Percentiles rank a stretch among this genome's conserved stretches.
phyloP scores from a whole-genome alignment of 2,113 vertebrate genomes.

The Alouatta palliata region DNA sequence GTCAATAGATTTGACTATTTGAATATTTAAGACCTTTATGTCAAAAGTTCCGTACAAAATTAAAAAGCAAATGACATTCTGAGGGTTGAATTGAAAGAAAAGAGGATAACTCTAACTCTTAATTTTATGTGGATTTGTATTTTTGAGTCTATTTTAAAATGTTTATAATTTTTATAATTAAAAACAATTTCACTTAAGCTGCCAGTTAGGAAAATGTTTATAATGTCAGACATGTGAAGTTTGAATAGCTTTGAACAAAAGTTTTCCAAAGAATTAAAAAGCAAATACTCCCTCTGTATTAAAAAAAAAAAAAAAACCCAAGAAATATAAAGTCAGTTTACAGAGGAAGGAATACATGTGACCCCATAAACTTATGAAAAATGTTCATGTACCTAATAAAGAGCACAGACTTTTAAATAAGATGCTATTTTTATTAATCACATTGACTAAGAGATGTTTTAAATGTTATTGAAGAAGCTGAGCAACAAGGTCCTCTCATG shows the following conservation, averaged over 20 bases:
- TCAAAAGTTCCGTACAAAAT: background rate
- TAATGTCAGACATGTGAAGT: background rate
- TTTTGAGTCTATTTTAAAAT: background rate
- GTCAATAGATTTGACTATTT: background rate
- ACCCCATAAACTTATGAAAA: background rate
- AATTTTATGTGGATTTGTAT: background rate
- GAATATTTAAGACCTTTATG: background rate
- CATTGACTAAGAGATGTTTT: background rate
- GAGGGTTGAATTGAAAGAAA: background rate
- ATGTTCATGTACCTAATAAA: background rate
- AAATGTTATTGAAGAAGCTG: background rate
- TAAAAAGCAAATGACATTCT: background rate
- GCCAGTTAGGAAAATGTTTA: background rate
- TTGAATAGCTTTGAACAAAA: background rate
- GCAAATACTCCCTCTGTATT: background rate
- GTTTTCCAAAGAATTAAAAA: background rate
- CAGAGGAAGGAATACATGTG: background rate
- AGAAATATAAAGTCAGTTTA: background rate
- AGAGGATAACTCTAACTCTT: background rate
- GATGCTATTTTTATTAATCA: background rate
- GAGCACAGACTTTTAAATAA: slow-evolving; percentile 6
- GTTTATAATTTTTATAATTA: background rate
- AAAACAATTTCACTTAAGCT: background rate
- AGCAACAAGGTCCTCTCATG: rapidly evolving
- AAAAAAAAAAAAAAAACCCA: background rate